Evolutionary conservation across 2,888 invertebrate genomes (phyloP).

Genomic region (Syrista parreyssii): DNA sequence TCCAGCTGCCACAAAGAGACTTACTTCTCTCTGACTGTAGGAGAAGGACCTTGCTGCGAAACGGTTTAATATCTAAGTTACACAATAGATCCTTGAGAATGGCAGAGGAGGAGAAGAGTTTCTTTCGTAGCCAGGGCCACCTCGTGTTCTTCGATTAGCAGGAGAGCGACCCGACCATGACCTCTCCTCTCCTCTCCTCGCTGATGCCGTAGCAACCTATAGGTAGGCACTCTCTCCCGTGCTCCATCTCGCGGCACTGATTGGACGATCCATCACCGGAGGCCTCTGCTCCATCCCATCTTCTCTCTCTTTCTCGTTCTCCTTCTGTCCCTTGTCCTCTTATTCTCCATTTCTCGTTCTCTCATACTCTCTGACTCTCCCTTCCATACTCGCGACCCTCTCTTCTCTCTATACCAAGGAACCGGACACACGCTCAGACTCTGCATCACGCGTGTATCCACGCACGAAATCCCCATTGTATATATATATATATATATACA

Average conservation of each 20-base stretch:
- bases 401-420: constrained; percentile 19
- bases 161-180: constrained; percentile 65
- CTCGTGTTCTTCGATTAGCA: constrained; percentile 64
- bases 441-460: constrained; percentile 20
- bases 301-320: constrained; percentile 27
- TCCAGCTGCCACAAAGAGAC: no score
- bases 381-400: constrained; percentile 19
- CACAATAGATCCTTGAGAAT: constrained; percentile 20
- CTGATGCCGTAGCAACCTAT: constrained; percentile 42
- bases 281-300: constrained; percentile 28
- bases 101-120: constrained; percentile 33
- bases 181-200: constrained; percentile 53
- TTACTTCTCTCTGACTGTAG: no score
- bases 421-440: constrained; percentile 41
- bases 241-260: constrained; percentile 69
- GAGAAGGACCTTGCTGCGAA: no score
- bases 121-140: constrained; percentile 40
- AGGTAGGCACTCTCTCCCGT: constrained; percentile 54
- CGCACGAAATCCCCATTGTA: not conserved
- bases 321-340: constrained; percentile 25
- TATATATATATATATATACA: constrained; percentile 3
- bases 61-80: constrained; percentile 21
- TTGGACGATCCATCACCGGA: constrained; percentile 72
- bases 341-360: constrained; percentile 29
- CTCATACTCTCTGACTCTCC: constrained; percentile 25